Evolutionary conservation across 37 sponge, comb jelly and placozoan genomes (phyloP), one percentile per base, ranked within the genome.

Genomic region (Beroe forskalii): DNA sequence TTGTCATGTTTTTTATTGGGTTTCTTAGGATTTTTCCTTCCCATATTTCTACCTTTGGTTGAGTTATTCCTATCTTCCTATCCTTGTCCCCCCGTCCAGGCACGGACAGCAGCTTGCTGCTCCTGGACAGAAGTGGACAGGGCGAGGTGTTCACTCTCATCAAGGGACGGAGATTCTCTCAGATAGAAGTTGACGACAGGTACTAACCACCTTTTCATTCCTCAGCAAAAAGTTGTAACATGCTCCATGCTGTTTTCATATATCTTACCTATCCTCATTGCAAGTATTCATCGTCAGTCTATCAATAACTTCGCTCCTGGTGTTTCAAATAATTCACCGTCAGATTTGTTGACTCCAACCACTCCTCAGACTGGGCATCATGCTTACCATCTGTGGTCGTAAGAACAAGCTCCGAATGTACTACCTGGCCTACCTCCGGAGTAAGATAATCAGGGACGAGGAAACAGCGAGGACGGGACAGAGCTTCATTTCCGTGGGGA

Each of bases 91-190:
- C 76, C 66, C 66, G 4, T 23, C 17, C 76, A 72, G 99, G 99
- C 14, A 98, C 99, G 32, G 99, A 98, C 76, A 96, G 92, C 89
- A 95, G 96, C 32, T 89, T 98, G 72, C 41, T 96, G 33, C 93
- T 98, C 25, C 91, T 98, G 41, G 99, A 98, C 89, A 67, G 99
- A 76, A 94, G 94, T 94, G 99, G 99, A 32, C 95, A 98, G 64
- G 99, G 99, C 31, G 40, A 83, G 94, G 99, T 98, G 42, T 98
- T 96, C 41, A 97, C 97, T 6, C 93, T 98, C 36, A 95, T 98
- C 32, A 92, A 92, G 0, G 90, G 99, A 0, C 91, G 99, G 43
- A 91, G 92, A 76, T 98, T 98, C 90, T 90, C 92, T 22, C 99
- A 98, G 91, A 98, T 98, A 39, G 99, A 98, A 64, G 99, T 96